Conservation (phyloP, 2,888 invertebrate genomes). For the Hoplodrina blanda region DNA sequence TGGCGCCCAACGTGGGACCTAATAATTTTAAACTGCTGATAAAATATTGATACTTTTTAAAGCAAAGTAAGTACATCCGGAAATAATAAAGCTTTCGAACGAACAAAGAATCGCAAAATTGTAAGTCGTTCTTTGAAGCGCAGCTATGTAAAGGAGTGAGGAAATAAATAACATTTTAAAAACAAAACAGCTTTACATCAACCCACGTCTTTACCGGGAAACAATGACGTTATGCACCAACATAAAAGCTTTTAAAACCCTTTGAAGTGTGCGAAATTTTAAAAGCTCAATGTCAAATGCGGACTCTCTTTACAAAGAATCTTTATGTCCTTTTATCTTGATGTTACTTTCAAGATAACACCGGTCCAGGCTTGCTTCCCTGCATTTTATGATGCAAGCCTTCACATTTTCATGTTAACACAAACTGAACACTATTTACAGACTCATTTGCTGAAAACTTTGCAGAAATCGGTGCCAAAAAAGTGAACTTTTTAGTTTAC, state of each 20-base stretch:
- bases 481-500: not conserved
- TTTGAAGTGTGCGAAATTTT: slow-evolving; percentile 59
- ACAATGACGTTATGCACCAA: slow-evolving; percentile 33
- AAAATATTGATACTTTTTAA: not conserved
- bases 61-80: not conserved
- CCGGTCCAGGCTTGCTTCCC: slow-evolving; percentile 40
- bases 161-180: slow-evolving; percentile 11
- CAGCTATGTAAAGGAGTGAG: not conserved
- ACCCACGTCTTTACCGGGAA: slow-evolving; percentile 24
- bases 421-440: slow-evolving; percentile 28
- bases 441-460: slow-evolving; percentile 29
- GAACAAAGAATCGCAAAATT: not conserved
- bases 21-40: not conserved
- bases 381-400: slow-evolving; percentile 57
- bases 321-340: slow-evolving; percentile 63
- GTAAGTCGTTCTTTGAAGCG: not conserved
- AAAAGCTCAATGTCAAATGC: slow-evolving; percentile 61
- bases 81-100: no score
- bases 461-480: not conserved
- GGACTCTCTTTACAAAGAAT: slow-evolving; percentile 46
- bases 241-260: slow-evolving; percentile 54
- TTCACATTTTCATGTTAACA: slow-evolving; percentile 39
- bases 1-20: slow-evolving; percentile 40
- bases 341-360: slow-evolving; percentile 59
- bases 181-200: slow-evolving; percentile 1